These are phyloP conservation scores for Bursaphelenchus okinawaensis DNA, from an alignment of 2,888 invertebrate genomes.

Conservation along the genomic window DNA sequence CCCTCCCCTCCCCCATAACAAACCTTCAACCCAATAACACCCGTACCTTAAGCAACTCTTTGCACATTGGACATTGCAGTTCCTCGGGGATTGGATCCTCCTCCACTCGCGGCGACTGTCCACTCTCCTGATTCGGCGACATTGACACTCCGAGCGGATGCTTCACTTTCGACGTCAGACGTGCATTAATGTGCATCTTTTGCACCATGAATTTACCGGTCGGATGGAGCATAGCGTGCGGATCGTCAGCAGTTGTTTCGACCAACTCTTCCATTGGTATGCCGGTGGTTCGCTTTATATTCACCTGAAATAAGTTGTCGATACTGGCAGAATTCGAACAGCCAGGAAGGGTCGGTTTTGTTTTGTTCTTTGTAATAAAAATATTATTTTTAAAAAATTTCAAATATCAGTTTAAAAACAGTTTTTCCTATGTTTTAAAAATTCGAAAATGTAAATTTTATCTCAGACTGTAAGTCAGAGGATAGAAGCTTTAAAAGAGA, in stretches of 20 bases:
- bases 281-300: conserved; percentile 73
- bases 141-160: not conserved
- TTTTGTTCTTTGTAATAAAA: too few relatives aligned
- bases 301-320: conserved; percentile 41
- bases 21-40: not conserved
- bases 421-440: too few relatives aligned
- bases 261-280: conserved; percentile 70
- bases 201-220: conserved; percentile 61
- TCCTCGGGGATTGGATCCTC: conserved; percentile 6
- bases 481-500: too few relatives aligned
- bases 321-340: too few relatives aligned
- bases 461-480: too few relatives aligned
- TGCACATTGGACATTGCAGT: conserved; percentile 9
- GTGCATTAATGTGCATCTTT: conserved; percentile 69
- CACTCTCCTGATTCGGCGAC: not conserved
- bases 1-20: not conserved
- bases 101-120: not conserved
- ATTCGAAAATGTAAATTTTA: too few relatives aligned
- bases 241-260: conserved; percentile 58
- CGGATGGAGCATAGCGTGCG: conserved; percentile 60
- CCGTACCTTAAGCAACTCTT: conserved; percentile 1
- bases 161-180: conserved; percentile 63
- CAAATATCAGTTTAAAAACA: too few relatives aligned
- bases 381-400: too few relatives aligned
- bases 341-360: too few relatives aligned